Percentiles rank a stretch among this genome's conserved stretches.
Conservation (phyloP, 2,797 vertebrate species). For the Poecilia picta region DNA sequence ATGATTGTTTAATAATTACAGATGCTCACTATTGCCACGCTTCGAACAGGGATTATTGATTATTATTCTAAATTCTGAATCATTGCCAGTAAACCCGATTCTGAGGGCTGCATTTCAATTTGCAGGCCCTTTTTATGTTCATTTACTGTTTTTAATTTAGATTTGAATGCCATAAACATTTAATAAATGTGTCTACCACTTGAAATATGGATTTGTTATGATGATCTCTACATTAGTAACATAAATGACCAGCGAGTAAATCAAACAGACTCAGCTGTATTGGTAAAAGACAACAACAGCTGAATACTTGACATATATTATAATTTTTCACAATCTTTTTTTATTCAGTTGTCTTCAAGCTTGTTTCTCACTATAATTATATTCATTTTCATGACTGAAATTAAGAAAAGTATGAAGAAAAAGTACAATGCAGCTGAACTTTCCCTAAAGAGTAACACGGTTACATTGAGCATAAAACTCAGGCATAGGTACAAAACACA, state of each 20-base stretch:
- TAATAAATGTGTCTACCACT: background rate
- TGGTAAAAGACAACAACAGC: background rate
- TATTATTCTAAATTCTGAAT: background rate
- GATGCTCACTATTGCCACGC: slow-evolving; percentile 1
- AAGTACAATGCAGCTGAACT: background rate
- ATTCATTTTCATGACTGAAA: background rate
- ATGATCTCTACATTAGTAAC: background rate
- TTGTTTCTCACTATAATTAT: background rate
- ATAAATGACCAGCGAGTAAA: background rate
- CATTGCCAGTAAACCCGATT: background rate
- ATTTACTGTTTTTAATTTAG: slow-evolving; percentile 3
- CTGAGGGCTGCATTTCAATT: background rate
- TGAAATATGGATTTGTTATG: background rate
- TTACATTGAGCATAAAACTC: background rate
- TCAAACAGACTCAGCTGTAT: background rate
- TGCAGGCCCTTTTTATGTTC: background rate
- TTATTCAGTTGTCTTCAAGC: background rate
- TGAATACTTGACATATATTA: background rate
- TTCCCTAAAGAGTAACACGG: background rate
- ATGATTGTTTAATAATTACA: slow-evolving; percentile 34
- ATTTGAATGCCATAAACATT: slow-evolving; percentile 11
- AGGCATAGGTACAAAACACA: background rate
- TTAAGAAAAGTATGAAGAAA: background rate
- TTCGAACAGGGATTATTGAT: slow-evolving; percentile 20
- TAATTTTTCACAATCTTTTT: background rate